Percentiles rank a stretch among this genome's conserved stretches.
Conservation (phyloP, 2,113 vertebrate genomes). For the Irena cyanogastra region DNA sequence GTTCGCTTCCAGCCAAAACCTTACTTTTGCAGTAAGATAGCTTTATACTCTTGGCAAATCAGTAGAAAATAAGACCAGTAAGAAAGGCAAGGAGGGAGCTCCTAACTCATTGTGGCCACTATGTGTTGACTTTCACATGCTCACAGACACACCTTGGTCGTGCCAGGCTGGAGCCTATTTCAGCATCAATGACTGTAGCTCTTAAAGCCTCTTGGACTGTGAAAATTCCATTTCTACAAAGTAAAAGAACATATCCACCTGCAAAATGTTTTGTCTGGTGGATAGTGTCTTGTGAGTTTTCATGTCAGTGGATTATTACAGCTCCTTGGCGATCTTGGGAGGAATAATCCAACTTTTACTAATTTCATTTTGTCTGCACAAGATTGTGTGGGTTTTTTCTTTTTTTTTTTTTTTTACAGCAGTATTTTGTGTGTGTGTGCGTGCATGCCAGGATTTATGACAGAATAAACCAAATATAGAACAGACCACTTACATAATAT, state of each 20-base stretch:
- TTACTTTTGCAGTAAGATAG: background rate
- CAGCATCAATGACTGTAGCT: background rate
- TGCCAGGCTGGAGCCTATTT: background rate
- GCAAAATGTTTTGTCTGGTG: background rate
- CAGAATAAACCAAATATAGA: conserved; percentile 62
- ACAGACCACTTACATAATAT: conserved; percentile 59
- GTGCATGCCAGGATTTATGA: conserved; percentile 44
- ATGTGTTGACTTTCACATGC: background rate
- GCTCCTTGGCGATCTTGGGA: background rate
- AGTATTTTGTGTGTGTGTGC: background rate
- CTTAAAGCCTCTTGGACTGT: background rate
- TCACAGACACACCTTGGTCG: background rate
- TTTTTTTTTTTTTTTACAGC: background rate
- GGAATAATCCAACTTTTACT: background rate
- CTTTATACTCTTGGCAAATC: background rate
- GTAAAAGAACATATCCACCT: background rate
- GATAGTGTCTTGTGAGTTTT: background rate
- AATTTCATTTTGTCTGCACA: background rate
- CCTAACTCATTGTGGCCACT: background rate
- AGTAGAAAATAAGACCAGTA: background rate
- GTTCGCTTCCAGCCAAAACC: background rate
- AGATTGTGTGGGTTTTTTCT: background rate
- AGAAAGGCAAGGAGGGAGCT: background rate
- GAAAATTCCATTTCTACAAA: background rate
- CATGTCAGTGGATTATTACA: background rate